Conservation (phyloP, 2,888 invertebrate genomes). For the Geophilus truncorum region DNA sequence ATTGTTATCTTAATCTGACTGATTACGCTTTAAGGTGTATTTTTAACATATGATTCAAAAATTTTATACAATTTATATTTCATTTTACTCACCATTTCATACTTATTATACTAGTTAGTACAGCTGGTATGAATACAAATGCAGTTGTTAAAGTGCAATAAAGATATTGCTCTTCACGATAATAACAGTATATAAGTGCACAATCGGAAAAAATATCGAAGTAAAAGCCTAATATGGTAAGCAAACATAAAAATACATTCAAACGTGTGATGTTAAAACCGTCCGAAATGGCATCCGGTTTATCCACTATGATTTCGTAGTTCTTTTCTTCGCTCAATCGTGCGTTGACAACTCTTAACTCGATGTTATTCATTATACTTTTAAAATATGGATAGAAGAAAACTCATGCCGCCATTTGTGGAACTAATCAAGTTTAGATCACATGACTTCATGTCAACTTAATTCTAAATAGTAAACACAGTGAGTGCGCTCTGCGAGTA, state of each 20-base stretch:
- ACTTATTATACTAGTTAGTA: slow-evolving; percentile 69
- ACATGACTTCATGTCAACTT: too few relatives aligned
- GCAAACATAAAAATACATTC: neutral
- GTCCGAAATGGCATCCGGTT: neutral
- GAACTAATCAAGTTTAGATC: too few relatives aligned
- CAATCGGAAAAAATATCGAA: neutral
- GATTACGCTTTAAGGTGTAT: too few relatives aligned
- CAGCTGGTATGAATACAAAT: slow-evolving; percentile 67
- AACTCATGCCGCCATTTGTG: too few relatives aligned
- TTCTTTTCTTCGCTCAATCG: too few relatives aligned
- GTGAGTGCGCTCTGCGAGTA: too few relatives aligned
- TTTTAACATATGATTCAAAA: neutral
- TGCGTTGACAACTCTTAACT: too few relatives aligned
- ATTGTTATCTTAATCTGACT: neutral
- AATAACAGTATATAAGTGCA: neutral
- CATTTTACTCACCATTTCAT: slow-evolving; percentile 57
- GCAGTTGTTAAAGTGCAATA: slow-evolving; percentile 50
- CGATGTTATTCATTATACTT: too few relatives aligned
- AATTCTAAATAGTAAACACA: too few relatives aligned
- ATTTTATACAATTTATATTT: too few relatives aligned
- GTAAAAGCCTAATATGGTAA: neutral
- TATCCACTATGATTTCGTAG: neutral
- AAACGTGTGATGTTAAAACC: neutral
- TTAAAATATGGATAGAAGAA: too few relatives aligned
- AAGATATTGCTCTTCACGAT: neutral